Base-by-base conservation (phyloP, 2,888 invertebrate genomes). In the Reticulitermes lucifugus region DNA sequence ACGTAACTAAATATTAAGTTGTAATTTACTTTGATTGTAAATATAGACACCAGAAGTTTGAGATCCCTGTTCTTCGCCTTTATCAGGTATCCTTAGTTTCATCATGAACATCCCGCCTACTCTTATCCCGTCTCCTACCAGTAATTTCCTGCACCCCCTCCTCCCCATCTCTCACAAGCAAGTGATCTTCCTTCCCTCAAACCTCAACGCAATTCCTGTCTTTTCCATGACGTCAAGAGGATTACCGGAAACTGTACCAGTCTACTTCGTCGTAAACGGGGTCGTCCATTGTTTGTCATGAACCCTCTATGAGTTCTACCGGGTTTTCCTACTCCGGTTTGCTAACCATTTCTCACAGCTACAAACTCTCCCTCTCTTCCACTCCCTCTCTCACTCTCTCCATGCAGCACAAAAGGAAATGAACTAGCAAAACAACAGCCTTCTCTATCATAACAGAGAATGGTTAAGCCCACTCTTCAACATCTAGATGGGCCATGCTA, bases 161-260 rank as follows among this genome's bases (percentile, higher is more conserved):
- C 41, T 7, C 29, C 41, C 21, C 29, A 29, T 14, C 41, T 21
- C 73, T 1, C 14, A 70, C 25, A 70, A 18, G 14, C 18, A 18
- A 55, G 55, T 55, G 55, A 55, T 25, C 65, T 65, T 65, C 22
- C 60, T 60, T 71, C 71, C 35, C 73, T 73, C 35, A 35, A 73
- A 73, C 73, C 73, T 73, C 41, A 73, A 73, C 73, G 73, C 73
- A 73, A 73, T 73, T 73, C 73, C 73, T 73, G 73, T 73, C 73
- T 73, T 41, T 35, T 21, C 35, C 73, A 35, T 73, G 73, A 73
- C 73, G 73, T 73, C 35, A 29, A 29, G 35, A 41, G 73, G 73
- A 73, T 73, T 73, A 73, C 73, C 29, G 73, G 73, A 73, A 73
- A 73, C 73, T 21, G 73, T 35, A 35, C 73, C 35, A 41, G 65